Evolutionary conservation across 2,113 vertebrate genomes (phyloP).

Genomic region (Lamprotornis superbus): DNA sequence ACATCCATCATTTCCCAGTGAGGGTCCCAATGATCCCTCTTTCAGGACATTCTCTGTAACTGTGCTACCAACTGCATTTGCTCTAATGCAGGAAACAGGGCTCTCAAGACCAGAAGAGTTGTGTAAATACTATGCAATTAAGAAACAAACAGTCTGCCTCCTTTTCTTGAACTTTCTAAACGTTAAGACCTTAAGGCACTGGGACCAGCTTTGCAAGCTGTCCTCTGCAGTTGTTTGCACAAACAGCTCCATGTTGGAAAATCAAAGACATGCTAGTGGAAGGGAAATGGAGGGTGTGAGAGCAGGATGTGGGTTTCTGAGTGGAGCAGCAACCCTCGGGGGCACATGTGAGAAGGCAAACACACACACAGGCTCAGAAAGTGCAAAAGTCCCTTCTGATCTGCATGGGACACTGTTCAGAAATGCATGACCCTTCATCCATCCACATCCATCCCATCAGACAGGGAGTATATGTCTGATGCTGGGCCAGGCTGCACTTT

Average conservation of each 20-base stretch:
- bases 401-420: neutral
- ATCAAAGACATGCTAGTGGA: neutral
- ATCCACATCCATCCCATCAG: rapidly evolving
- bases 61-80: neutral
- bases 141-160: neutral
- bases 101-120: neutral
- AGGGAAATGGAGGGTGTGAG: neutral
- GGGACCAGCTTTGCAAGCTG: neutral
- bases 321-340: neutral
- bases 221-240: neutral
- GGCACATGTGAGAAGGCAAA: neutral
- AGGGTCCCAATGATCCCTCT: neutral
- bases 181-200: neutral
- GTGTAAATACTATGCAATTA: neutral
- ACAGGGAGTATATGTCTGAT: neutral
- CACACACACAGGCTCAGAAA: neutral
- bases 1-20: neutral
- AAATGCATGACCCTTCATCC: neutral
- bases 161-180: neutral
- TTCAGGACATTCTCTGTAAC: neutral
- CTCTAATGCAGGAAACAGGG: neutral
- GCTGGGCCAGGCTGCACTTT: neutral
- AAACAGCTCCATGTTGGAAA: neutral
- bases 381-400: neutral
- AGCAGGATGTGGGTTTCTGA: neutral